A percentile compares a stretch with the other conserved stretches of the same genome.
Conservation (phyloP, 2,797 vertebrate genomes). For the Sebastes miniatus region DNA sequence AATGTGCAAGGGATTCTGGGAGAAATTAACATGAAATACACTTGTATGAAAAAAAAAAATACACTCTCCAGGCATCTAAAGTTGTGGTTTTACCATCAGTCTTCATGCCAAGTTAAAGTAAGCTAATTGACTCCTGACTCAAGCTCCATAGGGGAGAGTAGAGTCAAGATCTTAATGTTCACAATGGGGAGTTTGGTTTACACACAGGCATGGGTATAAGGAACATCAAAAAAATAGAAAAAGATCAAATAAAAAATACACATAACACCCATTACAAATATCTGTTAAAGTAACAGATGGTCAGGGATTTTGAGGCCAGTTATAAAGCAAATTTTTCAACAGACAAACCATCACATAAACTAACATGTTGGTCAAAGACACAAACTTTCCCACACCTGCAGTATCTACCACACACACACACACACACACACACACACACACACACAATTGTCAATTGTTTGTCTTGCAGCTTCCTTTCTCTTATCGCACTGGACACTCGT, state of each 20-base stretch:
- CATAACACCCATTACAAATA: background rate
- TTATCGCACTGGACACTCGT: slow-evolving; percentile 24
- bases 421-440: background rate
- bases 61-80: background rate
- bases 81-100: background rate
- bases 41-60: background rate
- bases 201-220: background rate
- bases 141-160: background rate
- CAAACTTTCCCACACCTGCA: slow-evolving; percentile 17
- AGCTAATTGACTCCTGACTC: background rate
- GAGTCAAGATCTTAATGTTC: background rate
- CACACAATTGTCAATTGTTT: slow-evolving; percentile 1
- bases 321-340: background rate
- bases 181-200: background rate
- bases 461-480: slow-evolving; percentile 16
- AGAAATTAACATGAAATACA: background rate
- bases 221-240: background rate
- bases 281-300: background rate
- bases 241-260: background rate
- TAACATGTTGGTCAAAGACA: background rate
- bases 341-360: slow-evolving; percentile 3
- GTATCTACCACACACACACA: background rate
- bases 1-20: background rate
- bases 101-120: background rate
- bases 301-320: background rate